A percentile compares a stretch with the other conserved stretches of the same genome.
Evolutionary conservation across 2,113 vertebrate species (phyloP).

Genomic region (Ammodytes marinus): DNA sequence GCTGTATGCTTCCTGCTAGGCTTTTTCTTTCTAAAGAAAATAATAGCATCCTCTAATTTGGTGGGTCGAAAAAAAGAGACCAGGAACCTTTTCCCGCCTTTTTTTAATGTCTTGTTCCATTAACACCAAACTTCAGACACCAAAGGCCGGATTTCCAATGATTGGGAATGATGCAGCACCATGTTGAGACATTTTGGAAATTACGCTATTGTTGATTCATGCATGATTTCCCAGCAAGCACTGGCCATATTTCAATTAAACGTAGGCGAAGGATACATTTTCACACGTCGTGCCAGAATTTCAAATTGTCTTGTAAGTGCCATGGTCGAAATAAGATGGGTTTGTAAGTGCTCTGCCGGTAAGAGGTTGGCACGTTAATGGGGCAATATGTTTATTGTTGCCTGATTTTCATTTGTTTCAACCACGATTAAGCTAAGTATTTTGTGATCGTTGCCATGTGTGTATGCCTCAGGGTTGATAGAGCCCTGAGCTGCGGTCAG

Average conservation of each 20-base stretch:
- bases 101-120: not conserved
- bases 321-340: constrained; percentile 5
- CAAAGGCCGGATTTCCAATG: constrained; percentile 34
- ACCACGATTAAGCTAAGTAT: not conserved
- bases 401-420: constrained; percentile 10
- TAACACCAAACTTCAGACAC: constrained; percentile 42
- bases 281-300: constrained; percentile 23
- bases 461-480: constrained; percentile 17
- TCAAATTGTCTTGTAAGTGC: constrained; percentile 10
- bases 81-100: not conserved
- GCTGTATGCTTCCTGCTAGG: not conserved
- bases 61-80: not conserved
- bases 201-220: not conserved
- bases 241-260: constrained; percentile 17
- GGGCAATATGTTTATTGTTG: not conserved
- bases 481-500: no score
- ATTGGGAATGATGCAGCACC: constrained; percentile 28
- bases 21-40: not conserved
- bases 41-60: not conserved
- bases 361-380: not conserved
- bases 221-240: constrained; percentile 18
- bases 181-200: constrained; percentile 29
- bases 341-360: constrained; percentile 13
- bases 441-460: constrained; percentile 3
- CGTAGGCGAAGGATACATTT: constrained; percentile 14